Evolutionary conservation across 1,140 invertebrate species (phyloP).

Genomic region (Lanistes nyassanus): DNA sequence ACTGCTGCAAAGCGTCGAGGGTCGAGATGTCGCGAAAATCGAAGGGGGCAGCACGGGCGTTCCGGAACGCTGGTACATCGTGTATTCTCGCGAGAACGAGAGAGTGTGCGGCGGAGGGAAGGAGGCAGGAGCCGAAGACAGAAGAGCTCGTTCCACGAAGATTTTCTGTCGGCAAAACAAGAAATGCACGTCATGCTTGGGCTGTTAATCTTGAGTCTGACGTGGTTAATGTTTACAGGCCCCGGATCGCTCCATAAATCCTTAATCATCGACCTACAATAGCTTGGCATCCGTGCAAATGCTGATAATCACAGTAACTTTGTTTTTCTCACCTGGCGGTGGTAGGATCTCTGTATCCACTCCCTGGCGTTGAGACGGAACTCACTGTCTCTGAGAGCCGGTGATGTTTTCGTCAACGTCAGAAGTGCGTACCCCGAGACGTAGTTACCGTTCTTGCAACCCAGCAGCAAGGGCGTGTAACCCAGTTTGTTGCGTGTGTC

Average conservation of each 20-base stretch:
- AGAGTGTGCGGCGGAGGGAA: conserved; percentile 22
- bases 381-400: conserved; percentile 56
- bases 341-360: conserved; percentile 48
- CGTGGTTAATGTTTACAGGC: too few species aligned
- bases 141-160: conserved; percentile 22
- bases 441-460: conserved; percentile 59
- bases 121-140: conserved; percentile 28
- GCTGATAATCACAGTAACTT: neutral
- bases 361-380: conserved; percentile 55
- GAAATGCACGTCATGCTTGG: too few species aligned
- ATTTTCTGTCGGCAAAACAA: conserved; percentile 4
- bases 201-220: too few species aligned
- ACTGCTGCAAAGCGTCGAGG: conserved; percentile 22
- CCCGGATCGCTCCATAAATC: too few species aligned
- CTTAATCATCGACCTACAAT: too few species aligned
- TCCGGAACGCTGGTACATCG: conserved; percentile 48
- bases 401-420: conserved; percentile 49
- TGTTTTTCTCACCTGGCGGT: conserved; percentile 21
- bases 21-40: conserved; percentile 28
- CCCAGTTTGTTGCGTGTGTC: conserved; percentile 60
- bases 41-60: conserved; percentile 20
- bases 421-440: conserved; percentile 54
- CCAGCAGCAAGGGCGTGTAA: conserved; percentile 59
- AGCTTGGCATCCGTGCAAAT: neutral
- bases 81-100: conserved; percentile 50